Evolutionary conservation across 2,888 invertebrate genomes (phyloP).

Genomic region (Eilema depressum): DNA sequence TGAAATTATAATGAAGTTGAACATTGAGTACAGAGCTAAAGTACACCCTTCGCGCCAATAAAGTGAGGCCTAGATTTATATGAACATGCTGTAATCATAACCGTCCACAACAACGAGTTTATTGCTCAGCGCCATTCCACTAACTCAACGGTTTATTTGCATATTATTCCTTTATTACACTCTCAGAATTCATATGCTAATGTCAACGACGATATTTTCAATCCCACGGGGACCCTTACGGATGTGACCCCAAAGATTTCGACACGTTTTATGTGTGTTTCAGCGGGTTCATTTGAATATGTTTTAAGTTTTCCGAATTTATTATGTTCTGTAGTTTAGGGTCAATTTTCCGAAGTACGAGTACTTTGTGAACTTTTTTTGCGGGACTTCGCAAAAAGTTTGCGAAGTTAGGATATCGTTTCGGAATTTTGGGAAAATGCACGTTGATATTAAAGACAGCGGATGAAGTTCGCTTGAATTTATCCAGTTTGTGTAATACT

Average conservation of each 20-base stretch:
- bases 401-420: background rate
- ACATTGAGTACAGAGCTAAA: constrained; percentile 26
- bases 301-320: constrained; percentile 53
- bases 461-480: background rate
- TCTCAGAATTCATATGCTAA: constrained; percentile 80
- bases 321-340: constrained; percentile 38
- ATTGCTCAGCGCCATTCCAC: constrained; percentile 62
- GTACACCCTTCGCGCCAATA: constrained; percentile 49
- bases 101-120: constrained; percentile 60
- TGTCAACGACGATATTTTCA: constrained; percentile 69
- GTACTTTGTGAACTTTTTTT: constrained; percentile 9
- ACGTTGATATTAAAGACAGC: background rate
- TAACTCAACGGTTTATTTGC: constrained; percentile 69
- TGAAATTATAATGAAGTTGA: constrained; percentile 44
- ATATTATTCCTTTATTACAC: constrained; percentile 84
- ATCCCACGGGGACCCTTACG: constrained; percentile 63
- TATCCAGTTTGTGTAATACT: background rate
- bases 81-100: constrained; percentile 61
- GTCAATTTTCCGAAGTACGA: constrained; percentile 28
- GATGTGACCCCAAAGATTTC: constrained; percentile 67
- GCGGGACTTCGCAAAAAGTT: background rate
- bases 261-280: constrained; percentile 59
- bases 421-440: background rate
- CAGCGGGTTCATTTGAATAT: constrained; percentile 54
- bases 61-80: constrained; percentile 55